A percentile compares a stretch with the other conserved stretches of the same genome.
phyloP scores from a whole-genome alignment of 2,797 vertebrate species.

The Gorsachius magnificus region DNA sequence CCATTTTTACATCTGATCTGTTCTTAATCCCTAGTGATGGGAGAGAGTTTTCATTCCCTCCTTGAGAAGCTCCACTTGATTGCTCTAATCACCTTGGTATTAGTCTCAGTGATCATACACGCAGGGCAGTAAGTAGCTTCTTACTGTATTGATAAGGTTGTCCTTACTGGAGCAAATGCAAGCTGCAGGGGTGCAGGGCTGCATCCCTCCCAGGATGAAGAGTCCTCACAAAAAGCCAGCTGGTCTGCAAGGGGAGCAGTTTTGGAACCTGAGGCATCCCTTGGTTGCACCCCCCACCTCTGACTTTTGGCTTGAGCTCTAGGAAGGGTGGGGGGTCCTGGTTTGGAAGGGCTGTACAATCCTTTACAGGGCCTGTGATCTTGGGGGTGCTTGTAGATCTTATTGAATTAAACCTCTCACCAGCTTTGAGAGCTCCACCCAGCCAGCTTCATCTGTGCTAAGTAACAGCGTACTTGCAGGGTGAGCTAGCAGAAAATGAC shows the following conservation, averaged over 20 bases:
- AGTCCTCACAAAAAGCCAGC: background rate
- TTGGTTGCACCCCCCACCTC: background rate
- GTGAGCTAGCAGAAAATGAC: background rate
- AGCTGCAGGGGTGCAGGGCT: background rate
- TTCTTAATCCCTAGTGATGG: slow-evolving; percentile 29
- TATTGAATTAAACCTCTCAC: background rate
- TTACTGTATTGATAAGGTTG: background rate
- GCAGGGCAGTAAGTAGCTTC: background rate
- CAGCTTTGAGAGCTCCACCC: background rate
- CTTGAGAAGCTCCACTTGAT: slow-evolving; percentile 30
- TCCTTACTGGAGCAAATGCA: background rate
- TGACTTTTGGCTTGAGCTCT: background rate
- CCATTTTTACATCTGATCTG: slow-evolving; percentile 26
- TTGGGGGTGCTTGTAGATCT: background rate
- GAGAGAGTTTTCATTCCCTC: slow-evolving; percentile 34
- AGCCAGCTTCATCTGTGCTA: background rate
- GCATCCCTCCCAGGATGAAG: background rate
- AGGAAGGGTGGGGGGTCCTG: background rate
- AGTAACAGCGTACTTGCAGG: background rate
- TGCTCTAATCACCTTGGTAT: slow-evolving; percentile 40
- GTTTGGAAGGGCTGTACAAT: background rate
- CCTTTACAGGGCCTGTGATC: background rate
- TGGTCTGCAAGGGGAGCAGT: background rate
- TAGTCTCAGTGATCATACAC: background rate
- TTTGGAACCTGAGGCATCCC: background rate